phyloP scores from a whole-genome alignment of 2,113 vertebrate species.

The Lampris incognitus region DNA sequence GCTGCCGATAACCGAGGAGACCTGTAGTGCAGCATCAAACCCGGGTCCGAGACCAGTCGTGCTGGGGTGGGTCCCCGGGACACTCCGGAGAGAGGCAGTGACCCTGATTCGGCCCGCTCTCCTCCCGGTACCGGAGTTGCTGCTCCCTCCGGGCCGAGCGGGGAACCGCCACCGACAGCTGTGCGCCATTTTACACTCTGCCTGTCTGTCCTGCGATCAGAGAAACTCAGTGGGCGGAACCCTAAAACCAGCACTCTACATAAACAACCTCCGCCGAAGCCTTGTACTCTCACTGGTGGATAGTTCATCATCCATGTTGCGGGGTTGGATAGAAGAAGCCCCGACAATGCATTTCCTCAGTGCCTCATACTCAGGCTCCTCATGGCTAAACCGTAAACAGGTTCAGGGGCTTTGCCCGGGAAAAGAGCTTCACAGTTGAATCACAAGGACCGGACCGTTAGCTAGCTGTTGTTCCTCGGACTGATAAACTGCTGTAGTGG shows the following conservation, averaged over 20 bases:
- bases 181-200: conserved; percentile 99
- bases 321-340: conserved; percentile 77
- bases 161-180: conserved; percentile 99
- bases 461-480: background rate
- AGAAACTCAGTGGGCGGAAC: conserved; percentile 85
- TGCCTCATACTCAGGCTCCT: conserved; percentile 58
- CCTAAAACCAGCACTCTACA: conserved; percentile 87
- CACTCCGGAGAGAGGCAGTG: conserved; percentile 85
- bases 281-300: conserved; percentile 71
- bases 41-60: conserved; percentile 88
- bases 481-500: too few relatives aligned
- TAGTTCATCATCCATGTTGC: conserved; percentile 80
- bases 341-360: conserved; percentile 80
- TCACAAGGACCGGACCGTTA: conserved; percentile 30
- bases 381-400: conserved; percentile 70
- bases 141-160: conserved; percentile 97
- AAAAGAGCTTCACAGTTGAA: conserved; percentile 67
- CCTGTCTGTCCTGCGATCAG: conserved; percentile 83
- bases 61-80: conserved; percentile 80
- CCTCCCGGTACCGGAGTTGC: conserved; percentile 90
- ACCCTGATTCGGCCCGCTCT: conserved; percentile 89
- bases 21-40: conserved; percentile 95
- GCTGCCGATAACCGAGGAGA: conserved; percentile 93
- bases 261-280: conserved; percentile 58
- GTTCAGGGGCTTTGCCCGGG: conserved; percentile 80